Evolutionary conservation across 2,888 invertebrate species (phyloP).

Genomic region (Ophioninae sp.): DNA sequence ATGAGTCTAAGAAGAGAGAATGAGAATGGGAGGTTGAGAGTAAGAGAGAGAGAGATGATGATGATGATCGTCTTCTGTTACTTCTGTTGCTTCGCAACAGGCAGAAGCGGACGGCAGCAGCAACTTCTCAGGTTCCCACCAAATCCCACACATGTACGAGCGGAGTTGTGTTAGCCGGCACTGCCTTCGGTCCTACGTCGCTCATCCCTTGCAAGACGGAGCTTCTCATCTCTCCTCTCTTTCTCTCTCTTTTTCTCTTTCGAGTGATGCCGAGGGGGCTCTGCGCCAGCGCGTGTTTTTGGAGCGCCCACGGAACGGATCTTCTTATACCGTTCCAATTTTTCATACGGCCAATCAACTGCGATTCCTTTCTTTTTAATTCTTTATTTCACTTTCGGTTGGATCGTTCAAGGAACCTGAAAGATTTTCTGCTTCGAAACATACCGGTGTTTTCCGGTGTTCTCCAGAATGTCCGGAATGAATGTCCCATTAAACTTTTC

Average conservation of each 20-base stretch:
- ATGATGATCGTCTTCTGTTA: conserved; percentile 52
- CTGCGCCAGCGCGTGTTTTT: conserved; percentile 22
- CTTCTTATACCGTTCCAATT: conserved; percentile 30
- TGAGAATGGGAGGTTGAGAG: neutral
- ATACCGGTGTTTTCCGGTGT: too few species aligned
- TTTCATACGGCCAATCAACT: conserved; percentile 48
- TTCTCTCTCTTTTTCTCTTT: neutral
- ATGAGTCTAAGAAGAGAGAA: conserved; percentile 16
- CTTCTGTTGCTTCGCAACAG: conserved; percentile 58
- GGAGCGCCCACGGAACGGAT: conserved; percentile 12
- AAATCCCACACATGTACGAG: conserved; percentile 58
- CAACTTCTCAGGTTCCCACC: conserved; percentile 76
- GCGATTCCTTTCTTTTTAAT: neutral
- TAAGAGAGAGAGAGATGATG: conserved; percentile 6
- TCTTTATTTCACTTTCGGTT: conserved; percentile 12
- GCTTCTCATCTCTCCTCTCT: conserved; percentile 36
- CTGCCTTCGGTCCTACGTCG: conserved; percentile 53
- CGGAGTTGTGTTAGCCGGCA: conserved; percentile 27
- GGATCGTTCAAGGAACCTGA: neutral
- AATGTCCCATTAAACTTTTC: too few species aligned
- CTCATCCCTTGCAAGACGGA: conserved; percentile 55
- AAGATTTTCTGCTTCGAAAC: neutral
- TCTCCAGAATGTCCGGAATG: too few species aligned
- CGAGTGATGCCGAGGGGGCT: conserved; percentile 50
- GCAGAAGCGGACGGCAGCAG: conserved; percentile 66